Percentiles rank a stretch among this genome's conserved stretches.
Conservation (phyloP, 2,888 invertebrate species). For the Bugula neritina region DNA sequence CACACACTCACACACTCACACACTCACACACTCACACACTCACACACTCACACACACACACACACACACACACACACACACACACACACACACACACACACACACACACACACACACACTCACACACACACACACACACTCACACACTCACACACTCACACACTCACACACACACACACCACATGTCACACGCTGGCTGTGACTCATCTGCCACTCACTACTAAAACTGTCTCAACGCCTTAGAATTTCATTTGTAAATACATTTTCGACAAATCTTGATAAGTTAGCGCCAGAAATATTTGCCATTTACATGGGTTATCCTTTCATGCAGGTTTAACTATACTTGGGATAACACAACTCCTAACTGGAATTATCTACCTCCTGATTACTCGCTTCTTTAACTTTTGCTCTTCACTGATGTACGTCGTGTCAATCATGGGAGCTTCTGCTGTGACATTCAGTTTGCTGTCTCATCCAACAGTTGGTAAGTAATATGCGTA, state of each 20-base stretch:
- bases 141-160: no score
- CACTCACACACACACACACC: no score
- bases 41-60: background rate
- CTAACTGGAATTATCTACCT: slow-evolving; percentile 6
- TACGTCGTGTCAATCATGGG: slow-evolving; percentile 5
- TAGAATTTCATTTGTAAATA: no score
- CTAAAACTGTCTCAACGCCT: no score
- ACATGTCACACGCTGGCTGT: no score
- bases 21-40: background rate
- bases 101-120: no score
- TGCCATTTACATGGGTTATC: no score
- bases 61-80: background rate
- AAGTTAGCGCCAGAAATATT: no score
- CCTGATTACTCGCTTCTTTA: background rate
- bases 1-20: background rate
- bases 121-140: no score
- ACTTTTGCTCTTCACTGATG: background rate
- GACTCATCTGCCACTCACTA: no score
- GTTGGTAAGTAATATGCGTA: slow-evolving; percentile 6
- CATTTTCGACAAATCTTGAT: no score
- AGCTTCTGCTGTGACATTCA: background rate
- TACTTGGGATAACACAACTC: slow-evolving; percentile 10
- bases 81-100: no score
- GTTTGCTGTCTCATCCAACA: background rate
- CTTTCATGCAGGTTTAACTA: slow-evolving; percentile 1